phyloP scores from a whole-genome alignment of 2,888 invertebrate species.

The Melanotus villosus region DNA sequence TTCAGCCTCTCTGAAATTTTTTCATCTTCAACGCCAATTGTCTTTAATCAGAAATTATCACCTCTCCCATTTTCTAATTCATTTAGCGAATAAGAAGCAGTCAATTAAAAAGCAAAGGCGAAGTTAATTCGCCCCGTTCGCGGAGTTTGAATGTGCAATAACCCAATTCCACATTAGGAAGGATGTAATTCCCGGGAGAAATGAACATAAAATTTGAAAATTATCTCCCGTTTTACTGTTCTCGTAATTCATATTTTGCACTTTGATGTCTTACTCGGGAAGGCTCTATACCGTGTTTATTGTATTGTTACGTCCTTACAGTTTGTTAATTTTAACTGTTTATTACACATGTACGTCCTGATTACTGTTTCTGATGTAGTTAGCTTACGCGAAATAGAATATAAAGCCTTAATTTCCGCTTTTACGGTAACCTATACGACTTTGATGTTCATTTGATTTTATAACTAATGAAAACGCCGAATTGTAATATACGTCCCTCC shows the following conservation, averaged over 20 bases:
- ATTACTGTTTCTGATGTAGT: background rate
- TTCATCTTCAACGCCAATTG: slow-evolving; percentile 27
- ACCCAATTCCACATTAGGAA: slow-evolving; percentile 41
- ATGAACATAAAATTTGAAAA: slow-evolving; percentile 39
- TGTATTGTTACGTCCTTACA: background rate
- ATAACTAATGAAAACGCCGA: too few species aligned
- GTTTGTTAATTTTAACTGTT: slow-evolving; percentile 13
- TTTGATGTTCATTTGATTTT: too few species aligned
- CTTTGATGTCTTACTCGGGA: slow-evolving; percentile 25
- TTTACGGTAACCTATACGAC: too few species aligned
- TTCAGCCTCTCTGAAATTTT: slow-evolving; percentile 21
- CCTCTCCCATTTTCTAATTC: slow-evolving; percentile 45
- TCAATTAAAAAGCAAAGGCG: slow-evolving; percentile 45
- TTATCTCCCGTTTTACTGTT: slow-evolving; percentile 36
- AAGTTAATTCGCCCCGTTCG: slow-evolving; percentile 40
- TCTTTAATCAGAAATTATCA: slow-evolving; percentile 42
- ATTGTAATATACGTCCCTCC: too few species aligned
- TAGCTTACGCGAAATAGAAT: too few species aligned
- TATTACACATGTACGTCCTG: background rate
- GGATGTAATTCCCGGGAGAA: slow-evolving; percentile 37
- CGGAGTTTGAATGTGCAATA: slow-evolving; percentile 40
- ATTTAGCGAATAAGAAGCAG: slow-evolving; percentile 40
- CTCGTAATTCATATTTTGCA: slow-evolving; percentile 37
- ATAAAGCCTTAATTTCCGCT: too few species aligned
- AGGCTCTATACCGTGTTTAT: slow-evolving; percentile 3